Evolutionary conservation across 1,140 invertebrate genomes (phyloP).

Genomic region (Heliothis subflexa): DNA sequence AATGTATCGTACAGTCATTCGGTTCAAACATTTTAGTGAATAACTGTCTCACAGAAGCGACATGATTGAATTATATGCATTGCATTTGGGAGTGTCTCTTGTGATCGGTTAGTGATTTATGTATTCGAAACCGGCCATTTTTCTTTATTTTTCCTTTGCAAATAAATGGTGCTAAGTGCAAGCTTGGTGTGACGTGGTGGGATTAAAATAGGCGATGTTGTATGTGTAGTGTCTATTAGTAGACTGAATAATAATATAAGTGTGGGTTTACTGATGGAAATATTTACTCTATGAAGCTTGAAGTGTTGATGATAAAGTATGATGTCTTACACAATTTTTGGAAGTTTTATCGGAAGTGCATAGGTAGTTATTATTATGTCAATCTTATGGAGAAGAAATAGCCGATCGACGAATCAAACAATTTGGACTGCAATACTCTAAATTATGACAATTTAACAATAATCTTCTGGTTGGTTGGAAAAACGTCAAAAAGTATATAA

Average conservation of each 20-base stretch:
- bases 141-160: constrained; percentile 1
- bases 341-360: too few relatives aligned
- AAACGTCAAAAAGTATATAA: too few relatives aligned
- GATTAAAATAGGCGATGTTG: not conserved
- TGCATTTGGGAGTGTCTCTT: constrained; percentile 21
- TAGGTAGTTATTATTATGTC: too few relatives aligned
- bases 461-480: too few relatives aligned
- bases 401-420: too few relatives aligned
- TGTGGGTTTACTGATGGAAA: too few relatives aligned
- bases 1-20: not conserved
- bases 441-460: too few relatives aligned
- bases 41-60: constrained; percentile 6
- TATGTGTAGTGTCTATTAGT: not conserved
- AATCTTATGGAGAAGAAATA: too few relatives aligned
- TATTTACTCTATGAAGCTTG: too few relatives aligned
- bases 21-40: constrained; percentile 24
- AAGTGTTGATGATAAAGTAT: too few relatives aligned
- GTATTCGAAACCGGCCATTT: constrained; percentile 1
- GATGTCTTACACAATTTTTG: too few relatives aligned
- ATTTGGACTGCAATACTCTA: too few relatives aligned
- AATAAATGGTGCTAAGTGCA: constrained; percentile 20
- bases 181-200: not conserved
- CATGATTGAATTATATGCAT: constrained; percentile 39
- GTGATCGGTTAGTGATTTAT: constrained; percentile 43
- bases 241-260: not conserved